Percentiles rank a stretch among this genome's conserved stretches.
Conservation (phyloP, 2,113 vertebrate species). For the Fulmarus glacialis region DNA sequence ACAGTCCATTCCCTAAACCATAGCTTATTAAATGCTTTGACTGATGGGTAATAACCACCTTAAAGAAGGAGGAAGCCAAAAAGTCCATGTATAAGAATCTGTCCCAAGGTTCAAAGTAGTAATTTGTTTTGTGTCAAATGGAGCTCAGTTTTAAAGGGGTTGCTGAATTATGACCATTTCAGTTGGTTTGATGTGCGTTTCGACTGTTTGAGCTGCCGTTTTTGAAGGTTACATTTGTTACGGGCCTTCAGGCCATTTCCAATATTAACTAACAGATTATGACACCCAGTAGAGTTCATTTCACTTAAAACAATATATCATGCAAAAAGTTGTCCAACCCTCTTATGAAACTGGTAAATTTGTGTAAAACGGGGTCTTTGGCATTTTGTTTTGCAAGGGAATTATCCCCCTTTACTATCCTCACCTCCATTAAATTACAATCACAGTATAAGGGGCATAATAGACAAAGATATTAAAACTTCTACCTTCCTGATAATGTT, state of each 20-base stretch:
- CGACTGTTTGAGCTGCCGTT: neutral
- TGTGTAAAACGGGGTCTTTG: neutral
- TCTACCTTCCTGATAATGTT: neutral
- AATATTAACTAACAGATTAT: constrained; percentile 39
- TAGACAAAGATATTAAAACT: neutral
- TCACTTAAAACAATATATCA: neutral
- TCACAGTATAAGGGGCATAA: neutral
- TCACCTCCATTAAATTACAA: neutral
- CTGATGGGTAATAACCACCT: neutral
- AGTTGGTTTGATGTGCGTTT: neutral
- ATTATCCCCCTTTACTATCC: neutral
- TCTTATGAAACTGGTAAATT: neutral
- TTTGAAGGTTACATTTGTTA: constrained; percentile 56
- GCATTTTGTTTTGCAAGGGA: neutral
- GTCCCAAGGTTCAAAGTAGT: neutral
- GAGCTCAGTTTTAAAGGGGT: neutral
- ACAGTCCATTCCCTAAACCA: neutral
- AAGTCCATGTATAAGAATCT: neutral
- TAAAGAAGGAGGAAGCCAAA: neutral
- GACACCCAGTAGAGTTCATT: constrained; percentile 11
- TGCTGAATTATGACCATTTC: constrained; percentile 4
- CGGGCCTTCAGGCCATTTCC: neutral
- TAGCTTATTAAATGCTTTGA: neutral
- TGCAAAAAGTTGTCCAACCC: neutral
- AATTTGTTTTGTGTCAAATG: neutral